Evolutionary conservation across 2,797 vertebrate species (phyloP).

Genomic region (Rallus crepitans): DNA sequence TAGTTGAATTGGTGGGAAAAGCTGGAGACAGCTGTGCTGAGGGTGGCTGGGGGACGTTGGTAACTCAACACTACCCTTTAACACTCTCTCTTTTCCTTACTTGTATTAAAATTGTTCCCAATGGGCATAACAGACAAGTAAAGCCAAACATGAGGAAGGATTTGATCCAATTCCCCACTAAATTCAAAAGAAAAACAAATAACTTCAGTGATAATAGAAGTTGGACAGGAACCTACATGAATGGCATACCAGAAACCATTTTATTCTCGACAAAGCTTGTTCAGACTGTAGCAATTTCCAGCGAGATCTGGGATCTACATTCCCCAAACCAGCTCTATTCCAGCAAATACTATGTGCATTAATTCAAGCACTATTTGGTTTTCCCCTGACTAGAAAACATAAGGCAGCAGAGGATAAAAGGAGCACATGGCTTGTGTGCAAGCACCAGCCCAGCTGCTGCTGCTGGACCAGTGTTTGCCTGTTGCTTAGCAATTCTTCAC

Average conservation of each 20-base stretch:
- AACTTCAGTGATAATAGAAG: background rate
- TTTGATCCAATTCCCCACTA: background rate
- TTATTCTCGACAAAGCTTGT: background rate
- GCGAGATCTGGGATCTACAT: background rate
- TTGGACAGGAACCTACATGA: background rate
- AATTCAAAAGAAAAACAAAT: slow-evolving; percentile 15
- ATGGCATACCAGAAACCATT: background rate
- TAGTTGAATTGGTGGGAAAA: background rate
- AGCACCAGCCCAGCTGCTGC: background rate
- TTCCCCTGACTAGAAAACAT: background rate
- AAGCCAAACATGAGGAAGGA: background rate
- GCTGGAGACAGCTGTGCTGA: background rate
- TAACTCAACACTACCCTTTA: background rate
- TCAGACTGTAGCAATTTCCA: background rate
- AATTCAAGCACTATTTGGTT: background rate
- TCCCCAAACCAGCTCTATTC: background rate
- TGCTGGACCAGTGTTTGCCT: background rate
- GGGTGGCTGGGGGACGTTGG: background rate
- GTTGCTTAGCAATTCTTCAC: slow-evolving; percentile 53
- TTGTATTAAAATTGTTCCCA: slow-evolving; percentile 13
- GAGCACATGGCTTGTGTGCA: background rate
- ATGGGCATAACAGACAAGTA: background rate
- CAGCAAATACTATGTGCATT: background rate
- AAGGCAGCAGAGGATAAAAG: background rate
- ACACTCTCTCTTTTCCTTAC: background rate